A percentile compares a stretch with the other conserved stretches of the same genome.
phyloP scores from a whole-genome alignment of 2,888 invertebrate genomes.

The Drosophila tripunctata region DNA sequence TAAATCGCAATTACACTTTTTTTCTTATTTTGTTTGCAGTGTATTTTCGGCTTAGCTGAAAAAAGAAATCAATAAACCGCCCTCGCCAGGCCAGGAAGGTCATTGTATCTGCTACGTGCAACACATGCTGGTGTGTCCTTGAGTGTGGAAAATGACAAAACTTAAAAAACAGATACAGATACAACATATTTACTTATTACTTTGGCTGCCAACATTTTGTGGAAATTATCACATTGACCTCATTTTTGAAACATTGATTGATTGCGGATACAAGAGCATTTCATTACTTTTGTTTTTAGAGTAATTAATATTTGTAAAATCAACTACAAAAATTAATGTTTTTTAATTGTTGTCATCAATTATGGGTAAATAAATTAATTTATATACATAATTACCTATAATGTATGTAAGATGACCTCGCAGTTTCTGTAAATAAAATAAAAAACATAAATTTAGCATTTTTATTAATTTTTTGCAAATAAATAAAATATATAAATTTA shows the following conservation, averaged over 20 bases:
- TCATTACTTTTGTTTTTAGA: background rate
- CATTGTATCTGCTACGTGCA: slow-evolving; percentile 36
- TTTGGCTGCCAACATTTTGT: background rate
- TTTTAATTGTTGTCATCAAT: too few species aligned
- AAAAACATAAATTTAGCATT: too few species aligned
- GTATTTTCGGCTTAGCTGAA: slow-evolving; percentile 4
- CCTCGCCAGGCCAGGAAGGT: slow-evolving; percentile 38
- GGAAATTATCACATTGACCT: background rate
- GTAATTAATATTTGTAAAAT: background rate
- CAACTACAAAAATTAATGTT: too few species aligned
- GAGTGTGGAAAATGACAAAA: background rate
- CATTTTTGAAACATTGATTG: background rate
- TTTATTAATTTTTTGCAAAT: background rate
- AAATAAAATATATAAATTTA: too few species aligned
- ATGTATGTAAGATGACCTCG: background rate
- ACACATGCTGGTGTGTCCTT: slow-evolving; percentile 15
- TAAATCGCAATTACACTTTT: slow-evolving; percentile 14
- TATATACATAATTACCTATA: background rate
- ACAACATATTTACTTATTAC: background rate
- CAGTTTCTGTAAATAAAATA: slow-evolving; percentile 9
- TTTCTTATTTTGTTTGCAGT: background rate
- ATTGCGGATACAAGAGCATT: background rate
- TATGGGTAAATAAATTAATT: too few species aligned
- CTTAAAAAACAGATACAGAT: background rate
- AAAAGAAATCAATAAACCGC: slow-evolving; percentile 60